A percentile compares a stretch with the other conserved stretches of the same genome.
Conservation (phyloP, 2,888 invertebrate genomes). For the Dastarcus helophoroides region DNA sequence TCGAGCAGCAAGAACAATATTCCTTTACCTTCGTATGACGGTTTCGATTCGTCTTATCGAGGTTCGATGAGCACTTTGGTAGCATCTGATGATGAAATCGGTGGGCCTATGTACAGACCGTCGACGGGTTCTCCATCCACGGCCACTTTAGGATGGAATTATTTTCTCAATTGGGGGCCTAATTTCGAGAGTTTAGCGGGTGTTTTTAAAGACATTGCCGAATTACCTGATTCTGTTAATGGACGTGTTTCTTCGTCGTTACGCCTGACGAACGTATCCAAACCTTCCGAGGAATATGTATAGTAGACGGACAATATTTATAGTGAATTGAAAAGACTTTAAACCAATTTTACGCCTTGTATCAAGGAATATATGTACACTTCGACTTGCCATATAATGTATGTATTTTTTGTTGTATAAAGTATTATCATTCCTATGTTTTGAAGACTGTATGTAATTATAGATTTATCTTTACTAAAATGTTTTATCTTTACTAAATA, state of each 20-base stretch:
- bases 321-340: conserved; percentile 6
- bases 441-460: no score
- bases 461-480: no score
- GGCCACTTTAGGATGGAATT: conserved; percentile 84
- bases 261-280: conserved; percentile 67
- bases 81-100: conserved; percentile 85
- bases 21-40: conserved; percentile 73
- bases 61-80: conserved; percentile 89
- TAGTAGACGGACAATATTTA: conserved; percentile 33
- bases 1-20: conserved; percentile 48
- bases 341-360: conserved; percentile 14
- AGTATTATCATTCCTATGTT: background rate
- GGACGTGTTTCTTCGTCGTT: conserved; percentile 62
- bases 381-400: conserved; percentile 20
- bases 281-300: conserved; percentile 86
- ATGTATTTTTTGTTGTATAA: conserved; percentile 6
- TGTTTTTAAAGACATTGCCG: conserved; percentile 93
- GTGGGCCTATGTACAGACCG: conserved; percentile 67
- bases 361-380: conserved; percentile 15
- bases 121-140: conserved; percentile 66
- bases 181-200: conserved; percentile 92
- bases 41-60: conserved; percentile 87
- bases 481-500: no score
- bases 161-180: conserved; percentile 90
- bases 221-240: conserved; percentile 74